phyloP scores from a whole-genome alignment of 2,113 vertebrate species.

The Balaeniceps rex region DNA sequence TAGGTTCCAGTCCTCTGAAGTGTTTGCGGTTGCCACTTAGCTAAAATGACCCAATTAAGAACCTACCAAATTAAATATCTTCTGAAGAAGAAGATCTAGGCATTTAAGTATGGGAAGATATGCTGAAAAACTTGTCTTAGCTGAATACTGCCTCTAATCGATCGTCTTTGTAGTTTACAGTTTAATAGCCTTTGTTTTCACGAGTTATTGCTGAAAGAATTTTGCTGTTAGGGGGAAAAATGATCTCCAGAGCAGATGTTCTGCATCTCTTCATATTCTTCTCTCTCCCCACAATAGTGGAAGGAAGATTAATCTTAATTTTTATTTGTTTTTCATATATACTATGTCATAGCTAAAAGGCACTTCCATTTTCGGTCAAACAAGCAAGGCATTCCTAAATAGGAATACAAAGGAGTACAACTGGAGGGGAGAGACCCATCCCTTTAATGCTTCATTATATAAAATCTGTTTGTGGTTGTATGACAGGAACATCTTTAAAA shows the following conservation, averaged over 20 bases:
- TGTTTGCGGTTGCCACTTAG: background rate
- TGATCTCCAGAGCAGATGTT: constrained; percentile 51
- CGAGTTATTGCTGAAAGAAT: constrained; percentile 54
- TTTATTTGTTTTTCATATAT: constrained; percentile 69
- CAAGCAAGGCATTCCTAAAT: constrained; percentile 70
- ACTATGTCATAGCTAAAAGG: constrained; percentile 65
- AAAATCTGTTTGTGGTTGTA: background rate
- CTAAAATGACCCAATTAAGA: constrained; percentile 5
- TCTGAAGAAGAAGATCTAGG: background rate
- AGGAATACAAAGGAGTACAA: constrained; percentile 67
- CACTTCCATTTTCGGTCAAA: constrained; percentile 73
- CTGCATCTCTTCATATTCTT: constrained; percentile 47
- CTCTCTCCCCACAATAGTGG: constrained; percentile 43
- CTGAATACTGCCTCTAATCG: constrained; percentile 28
- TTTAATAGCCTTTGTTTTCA: constrained; percentile 50
- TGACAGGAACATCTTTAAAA: background rate
- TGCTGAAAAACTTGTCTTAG: constrained; percentile 32
- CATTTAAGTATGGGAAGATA: constrained; percentile 14
- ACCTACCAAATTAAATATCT: background rate
- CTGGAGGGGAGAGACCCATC: constrained; percentile 27
- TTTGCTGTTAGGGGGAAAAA: constrained; percentile 56
- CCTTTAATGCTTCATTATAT: constrained; percentile 10
- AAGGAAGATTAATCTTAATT: constrained; percentile 68
- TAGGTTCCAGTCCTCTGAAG: background rate
- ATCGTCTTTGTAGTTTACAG: constrained; percentile 49